Evolutionary conservation across 2,888 invertebrate species (phyloP).

Genomic region (Drosophila paramelanica): DNA sequence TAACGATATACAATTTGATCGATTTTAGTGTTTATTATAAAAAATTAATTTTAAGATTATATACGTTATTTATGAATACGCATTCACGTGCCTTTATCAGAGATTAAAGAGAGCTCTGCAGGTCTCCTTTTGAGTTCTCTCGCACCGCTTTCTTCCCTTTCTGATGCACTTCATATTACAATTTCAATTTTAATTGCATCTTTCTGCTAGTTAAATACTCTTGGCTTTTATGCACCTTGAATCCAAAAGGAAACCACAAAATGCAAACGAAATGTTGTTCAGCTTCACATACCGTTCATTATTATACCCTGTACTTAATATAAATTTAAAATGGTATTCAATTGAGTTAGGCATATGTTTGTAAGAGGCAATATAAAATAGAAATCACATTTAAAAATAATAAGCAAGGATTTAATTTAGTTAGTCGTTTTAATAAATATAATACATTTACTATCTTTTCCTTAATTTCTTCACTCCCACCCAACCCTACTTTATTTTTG

Average conservation of each 20-base stretch:
- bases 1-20: background rate
- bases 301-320: background rate
- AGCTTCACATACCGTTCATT: slow-evolving; percentile 39
- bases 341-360: no score
- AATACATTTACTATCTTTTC: background rate
- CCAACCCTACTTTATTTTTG: background rate
- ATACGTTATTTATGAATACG: background rate
- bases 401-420: no score
- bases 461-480: background rate
- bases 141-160: background rate
- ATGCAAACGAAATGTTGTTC: slow-evolving; percentile 30
- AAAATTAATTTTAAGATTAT: no score
- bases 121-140: background rate
- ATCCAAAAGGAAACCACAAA: slow-evolving; percentile 28
- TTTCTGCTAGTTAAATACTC: slow-evolving; percentile 24
- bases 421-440: no score
- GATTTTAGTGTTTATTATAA: no score
- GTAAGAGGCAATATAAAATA: no score
- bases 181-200: slow-evolving; percentile 24
- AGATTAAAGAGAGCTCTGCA: background rate
- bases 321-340: no score
- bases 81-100: background rate
- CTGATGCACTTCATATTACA: slow-evolving; percentile 2
- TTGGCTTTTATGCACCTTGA: slow-evolving; percentile 39
- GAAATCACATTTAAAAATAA: no score